Base-by-base conservation (phyloP, 2,797 vertebrate species). In the Myotis vivesi region DNA sequence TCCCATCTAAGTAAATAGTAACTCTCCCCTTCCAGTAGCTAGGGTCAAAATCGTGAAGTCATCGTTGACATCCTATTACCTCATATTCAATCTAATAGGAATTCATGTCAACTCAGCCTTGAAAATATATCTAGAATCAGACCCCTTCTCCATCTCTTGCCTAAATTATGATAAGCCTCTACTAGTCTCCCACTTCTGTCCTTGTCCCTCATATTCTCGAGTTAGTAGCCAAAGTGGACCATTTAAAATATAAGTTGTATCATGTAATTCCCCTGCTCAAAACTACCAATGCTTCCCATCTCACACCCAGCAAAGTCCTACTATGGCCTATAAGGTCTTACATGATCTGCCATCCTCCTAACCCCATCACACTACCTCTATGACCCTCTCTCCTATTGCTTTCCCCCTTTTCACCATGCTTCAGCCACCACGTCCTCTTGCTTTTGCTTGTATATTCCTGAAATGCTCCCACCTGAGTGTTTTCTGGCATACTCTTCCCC, bases 71-170 rank as follows among this genome's bases (percentile, higher is more conserved):
- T 62, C 10, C 17, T 76, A 30, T 85, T 41, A 88, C 0, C 36
- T 20, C 49, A 85, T 69, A 51, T 53, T 93, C 80, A 88, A 8
- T 12, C 28, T 23, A 68, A 25, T 4, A 36, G 30, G n/a, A 84
- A 75, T 77, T 85, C 38, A n/a, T 19, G 68, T 94, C 72, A 79
- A 49, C 28, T 87, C 53, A 81, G 80, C 8, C 75, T 92, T 92
- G n/a, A 16, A 68, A 84, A 88, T 44, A 15, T 3, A 87, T 49
- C 55, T 84, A 64, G 77, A 72, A 76, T 66, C 28, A 57, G 41
- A 73, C 8, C 62, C 33, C 53, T 89, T 73, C 38, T 84, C 89
- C 19, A 38, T 25, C 22, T 69, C 68, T 77, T 91, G 49, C 28
- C 36, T 92, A 55, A 89, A 85, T 77, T 73, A 82, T 3, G 53